Percentiles rank a stretch among this genome's conserved stretches.
phyloP scores from a whole-genome alignment of 2,113 vertebrate genomes.

The Oncorhynchus mykiss region DNA sequence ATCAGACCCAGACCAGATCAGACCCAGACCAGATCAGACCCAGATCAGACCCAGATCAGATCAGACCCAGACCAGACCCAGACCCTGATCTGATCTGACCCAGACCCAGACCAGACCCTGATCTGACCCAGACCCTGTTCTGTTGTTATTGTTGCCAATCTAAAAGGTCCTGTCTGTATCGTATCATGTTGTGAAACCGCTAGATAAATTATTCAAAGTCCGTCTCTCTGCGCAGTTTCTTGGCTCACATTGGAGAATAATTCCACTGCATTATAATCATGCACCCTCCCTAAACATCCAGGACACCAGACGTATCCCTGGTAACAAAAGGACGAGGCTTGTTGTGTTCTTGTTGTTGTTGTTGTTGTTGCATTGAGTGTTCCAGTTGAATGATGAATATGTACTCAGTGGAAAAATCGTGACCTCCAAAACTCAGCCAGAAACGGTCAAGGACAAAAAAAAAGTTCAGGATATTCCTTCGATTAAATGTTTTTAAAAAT shows the following conservation, averaged over 20 bases:
- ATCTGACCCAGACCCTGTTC: not conserved
- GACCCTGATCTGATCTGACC: not conserved
- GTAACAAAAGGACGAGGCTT: slow-evolving; percentile 13
- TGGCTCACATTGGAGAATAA: slow-evolving; percentile 56
- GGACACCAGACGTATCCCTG: slow-evolving; percentile 51
- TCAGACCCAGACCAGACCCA: too few species aligned
- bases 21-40: too few species aligned
- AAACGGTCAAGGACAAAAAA: slow-evolving; percentile 51
- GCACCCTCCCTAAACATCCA: slow-evolving; percentile 48
- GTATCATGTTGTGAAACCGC: slow-evolving; percentile 54
- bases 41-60: too few species aligned
- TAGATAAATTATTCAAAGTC: slow-evolving; percentile 63
- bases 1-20: too few species aligned
- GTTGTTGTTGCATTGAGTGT: slow-evolving; percentile 28
- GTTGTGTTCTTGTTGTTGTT: not conserved
- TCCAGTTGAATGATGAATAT: slow-evolving; percentile 39
- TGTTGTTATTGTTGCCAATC: slow-evolving; percentile 24
- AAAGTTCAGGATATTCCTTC: slow-evolving; percentile 41
- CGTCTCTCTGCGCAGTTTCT: slow-evolving; percentile 35
- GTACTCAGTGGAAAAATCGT: slow-evolving; percentile 35
- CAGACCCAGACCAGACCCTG: not conserved
- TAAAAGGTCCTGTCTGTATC: slow-evolving; percentile 20
- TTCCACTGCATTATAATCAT: slow-evolving; percentile 64
- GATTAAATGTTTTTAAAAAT: slow-evolving; percentile 61
- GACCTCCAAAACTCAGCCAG: slow-evolving; percentile 33